phyloP scores from a whole-genome alignment of 30 jellyfish, hydroid and myxozoan genomes.

The Aurelia coerulea region DNA sequence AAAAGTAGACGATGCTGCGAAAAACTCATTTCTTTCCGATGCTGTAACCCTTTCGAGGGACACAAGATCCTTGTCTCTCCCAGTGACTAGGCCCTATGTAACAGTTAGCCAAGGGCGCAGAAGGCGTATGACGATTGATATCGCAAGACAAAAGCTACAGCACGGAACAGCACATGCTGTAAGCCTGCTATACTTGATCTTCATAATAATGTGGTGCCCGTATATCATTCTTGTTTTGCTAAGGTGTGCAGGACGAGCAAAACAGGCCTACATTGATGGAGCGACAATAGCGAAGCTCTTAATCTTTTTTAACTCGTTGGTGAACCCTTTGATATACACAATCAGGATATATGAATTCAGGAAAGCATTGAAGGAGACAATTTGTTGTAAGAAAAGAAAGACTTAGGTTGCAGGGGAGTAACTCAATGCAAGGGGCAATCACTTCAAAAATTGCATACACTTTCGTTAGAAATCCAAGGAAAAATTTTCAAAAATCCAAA shows the following conservation, averaged over 20 bases:
- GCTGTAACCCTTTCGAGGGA: background rate
- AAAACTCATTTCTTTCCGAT: background rate
- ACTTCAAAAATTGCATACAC: no score
- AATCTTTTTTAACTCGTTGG: constrained; percentile 21
- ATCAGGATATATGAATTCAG: constrained; percentile 52
- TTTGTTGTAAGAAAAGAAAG: background rate
- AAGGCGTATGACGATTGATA: background rate
- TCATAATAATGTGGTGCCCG: constrained; percentile 50
- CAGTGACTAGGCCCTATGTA: background rate
- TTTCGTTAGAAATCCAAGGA: no score
- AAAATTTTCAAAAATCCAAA: no score
- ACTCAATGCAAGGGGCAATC: no score
- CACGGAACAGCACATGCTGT: constrained; percentile 16
- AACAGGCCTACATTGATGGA: background rate
- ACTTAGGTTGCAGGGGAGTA: no score
- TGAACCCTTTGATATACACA: constrained; percentile 44
- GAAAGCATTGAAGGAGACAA: constrained; percentile 2
- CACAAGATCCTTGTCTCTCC: background rate
- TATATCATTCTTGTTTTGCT: constrained; percentile 14
- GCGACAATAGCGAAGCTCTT: background rate
- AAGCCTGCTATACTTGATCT: constrained; percentile 34
- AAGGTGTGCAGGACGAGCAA: background rate
- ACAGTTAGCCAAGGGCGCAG: background rate
- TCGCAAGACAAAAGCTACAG: background rate
- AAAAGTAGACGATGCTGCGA: background rate